Evolutionary conservation across 2,888 invertebrate genomes (phyloP).

Genomic region (Leucoptera coffeella): DNA sequence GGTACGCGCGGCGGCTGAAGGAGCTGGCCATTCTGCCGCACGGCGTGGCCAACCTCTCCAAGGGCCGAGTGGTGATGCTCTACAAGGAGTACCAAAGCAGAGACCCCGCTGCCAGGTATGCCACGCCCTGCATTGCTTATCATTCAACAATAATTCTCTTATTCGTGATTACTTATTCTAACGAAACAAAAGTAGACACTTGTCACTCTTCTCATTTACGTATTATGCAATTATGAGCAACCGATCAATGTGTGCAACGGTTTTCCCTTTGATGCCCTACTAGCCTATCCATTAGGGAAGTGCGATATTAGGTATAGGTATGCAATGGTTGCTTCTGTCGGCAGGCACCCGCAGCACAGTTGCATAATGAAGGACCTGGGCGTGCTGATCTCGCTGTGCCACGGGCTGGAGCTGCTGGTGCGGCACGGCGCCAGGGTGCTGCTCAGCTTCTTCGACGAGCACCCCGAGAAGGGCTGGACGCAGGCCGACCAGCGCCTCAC

Average conservation of each 20-base stretch:
- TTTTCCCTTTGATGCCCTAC: too few relatives aligned
- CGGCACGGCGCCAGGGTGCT: slow-evolving; percentile 83
- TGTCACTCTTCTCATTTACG: too few relatives aligned
- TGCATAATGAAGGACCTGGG: slow-evolving; percentile 71
- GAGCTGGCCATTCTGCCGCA: slow-evolving; percentile 56
- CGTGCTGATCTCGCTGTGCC: slow-evolving; percentile 75
- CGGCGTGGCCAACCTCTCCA: slow-evolving; percentile 49
- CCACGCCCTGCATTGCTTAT: too few relatives aligned
- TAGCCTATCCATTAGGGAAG: too few relatives aligned
- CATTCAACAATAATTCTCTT: too few relatives aligned
- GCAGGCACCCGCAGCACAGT: slow-evolving; percentile 55
- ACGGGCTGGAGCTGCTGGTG: slow-evolving; percentile 77
- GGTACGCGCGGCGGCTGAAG: slow-evolving; percentile 57
- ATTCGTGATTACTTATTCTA: too few relatives aligned
- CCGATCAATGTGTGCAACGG: too few relatives aligned
- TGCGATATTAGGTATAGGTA: too few relatives aligned
- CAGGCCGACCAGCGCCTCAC: slow-evolving; percentile 55
- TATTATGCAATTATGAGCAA: too few relatives aligned
- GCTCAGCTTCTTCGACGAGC: slow-evolving; percentile 69
- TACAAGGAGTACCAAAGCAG: slow-evolving; percentile 51
- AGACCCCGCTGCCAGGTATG: slow-evolving; percentile 29
- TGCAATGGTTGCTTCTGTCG: too few relatives aligned
- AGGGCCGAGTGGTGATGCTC: slow-evolving; percentile 55
- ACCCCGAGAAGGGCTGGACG: slow-evolving; percentile 56
- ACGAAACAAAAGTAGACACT: too few relatives aligned